These are phyloP conservation scores for Melieria picta DNA, from an alignment of 2,888 invertebrate genomes.

Conservation along the genomic window DNA sequence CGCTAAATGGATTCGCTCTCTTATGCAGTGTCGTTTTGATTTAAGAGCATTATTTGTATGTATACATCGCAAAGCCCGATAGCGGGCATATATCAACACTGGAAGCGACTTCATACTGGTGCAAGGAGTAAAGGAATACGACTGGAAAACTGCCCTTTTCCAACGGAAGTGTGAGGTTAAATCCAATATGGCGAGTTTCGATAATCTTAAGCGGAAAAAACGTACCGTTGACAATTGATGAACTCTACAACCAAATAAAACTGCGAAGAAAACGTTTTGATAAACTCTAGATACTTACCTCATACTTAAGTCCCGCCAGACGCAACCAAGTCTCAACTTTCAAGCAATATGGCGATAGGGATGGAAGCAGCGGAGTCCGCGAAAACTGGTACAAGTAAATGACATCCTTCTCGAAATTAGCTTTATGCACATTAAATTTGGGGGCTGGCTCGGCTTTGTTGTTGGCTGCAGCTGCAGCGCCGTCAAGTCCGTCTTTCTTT, in stretches of 20 bases:
- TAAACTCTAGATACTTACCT: slow-evolving; percentile 73
- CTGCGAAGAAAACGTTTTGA: neutral
- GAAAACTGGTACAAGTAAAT: slow-evolving; percentile 95
- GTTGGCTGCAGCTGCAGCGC: slow-evolving; percentile 65
- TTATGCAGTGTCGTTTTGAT: too few species aligned
- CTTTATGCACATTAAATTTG: slow-evolving; percentile 85
- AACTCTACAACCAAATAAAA: too few species aligned
- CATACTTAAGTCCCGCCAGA: slow-evolving; percentile 90
- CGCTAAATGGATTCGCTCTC: too few species aligned
- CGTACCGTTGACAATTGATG: too few species aligned
- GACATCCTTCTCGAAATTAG: slow-evolving; percentile 89
- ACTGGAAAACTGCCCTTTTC: slow-evolving; percentile 24
- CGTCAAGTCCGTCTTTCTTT: slow-evolving; percentile 67
- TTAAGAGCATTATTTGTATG: too few species aligned
- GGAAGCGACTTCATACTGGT: neutral
- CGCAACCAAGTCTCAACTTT: slow-evolving; percentile 97
- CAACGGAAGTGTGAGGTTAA: slow-evolving; percentile 30
- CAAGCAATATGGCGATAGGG: slow-evolving; percentile 91
- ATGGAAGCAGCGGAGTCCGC: slow-evolving; percentile 88
- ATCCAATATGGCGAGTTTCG: slow-evolving; percentile 42
- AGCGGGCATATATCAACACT: too few species aligned
- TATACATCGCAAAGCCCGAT: too few species aligned
- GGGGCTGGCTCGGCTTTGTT: slow-evolving; percentile 75
- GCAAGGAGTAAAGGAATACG: slow-evolving; percentile 25
- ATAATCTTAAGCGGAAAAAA: too few species aligned